Conservation (phyloP, 2,888 invertebrate genomes). For the Operophtera brumata region DNA sequence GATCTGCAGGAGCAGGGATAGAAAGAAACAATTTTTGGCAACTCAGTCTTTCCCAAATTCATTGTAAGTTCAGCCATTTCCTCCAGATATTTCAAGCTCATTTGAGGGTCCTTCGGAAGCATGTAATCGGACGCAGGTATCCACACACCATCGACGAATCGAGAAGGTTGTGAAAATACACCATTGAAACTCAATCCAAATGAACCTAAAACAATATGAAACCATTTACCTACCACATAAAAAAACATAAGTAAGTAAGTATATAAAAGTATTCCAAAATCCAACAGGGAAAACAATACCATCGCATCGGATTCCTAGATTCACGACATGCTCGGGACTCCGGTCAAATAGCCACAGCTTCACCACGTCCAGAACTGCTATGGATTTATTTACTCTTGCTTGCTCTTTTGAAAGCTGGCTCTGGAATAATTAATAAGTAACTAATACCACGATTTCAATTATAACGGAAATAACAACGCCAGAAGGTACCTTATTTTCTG, state of each 20-base stretch:
- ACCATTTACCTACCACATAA: background rate
- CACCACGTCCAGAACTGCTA: conserved; percentile 69
- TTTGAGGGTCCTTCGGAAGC: conserved; percentile 59
- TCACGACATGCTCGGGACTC: conserved; percentile 65
- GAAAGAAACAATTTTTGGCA: conserved; percentile 50
- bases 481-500: conserved; percentile 46
- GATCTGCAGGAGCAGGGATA: conserved; percentile 57
- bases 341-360: conserved; percentile 73
- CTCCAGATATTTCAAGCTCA: conserved; percentile 59
- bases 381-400: conserved; percentile 50
- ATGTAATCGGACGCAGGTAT: conserved; percentile 60
- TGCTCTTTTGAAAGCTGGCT: conserved; percentile 32
- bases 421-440: conserved; percentile 34
- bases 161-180: conserved; percentile 81
- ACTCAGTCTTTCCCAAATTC: conserved; percentile 44
- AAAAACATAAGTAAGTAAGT: background rate
- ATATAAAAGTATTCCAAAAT: background rate
- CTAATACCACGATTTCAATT: background rate
- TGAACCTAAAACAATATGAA: conserved; percentile 55
- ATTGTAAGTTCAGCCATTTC: conserved; percentile 54
- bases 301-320: conserved; percentile 77
- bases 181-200: conserved; percentile 78
- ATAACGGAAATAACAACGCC: too few relatives aligned
- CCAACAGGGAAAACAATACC: conserved; percentile 51
- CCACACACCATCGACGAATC: conserved; percentile 67